These are phyloP conservation scores for Sanderia malayensis DNA, from an alignment of 30 jellyfish, hydroid and myxozoan species.

Conservation along the genomic window DNA sequence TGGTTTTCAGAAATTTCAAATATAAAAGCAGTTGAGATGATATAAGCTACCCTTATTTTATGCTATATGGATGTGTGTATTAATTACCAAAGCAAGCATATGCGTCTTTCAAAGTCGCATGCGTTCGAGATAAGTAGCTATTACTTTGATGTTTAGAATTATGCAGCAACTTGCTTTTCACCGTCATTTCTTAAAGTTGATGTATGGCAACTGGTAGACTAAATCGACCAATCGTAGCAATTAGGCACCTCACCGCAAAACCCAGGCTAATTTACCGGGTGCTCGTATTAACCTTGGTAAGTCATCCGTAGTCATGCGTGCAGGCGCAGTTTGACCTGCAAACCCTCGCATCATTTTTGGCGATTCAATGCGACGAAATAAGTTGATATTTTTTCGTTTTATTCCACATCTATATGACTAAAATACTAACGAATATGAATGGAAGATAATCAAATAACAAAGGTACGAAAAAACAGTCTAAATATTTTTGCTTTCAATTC, in stretches of 20 bases:
- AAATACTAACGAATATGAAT: neutral
- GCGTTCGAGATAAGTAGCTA: too few relatives aligned
- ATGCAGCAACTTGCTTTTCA: too few relatives aligned
- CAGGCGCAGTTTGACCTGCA: slow-evolving; percentile 56
- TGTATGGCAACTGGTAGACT: too few relatives aligned
- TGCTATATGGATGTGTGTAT: too few relatives aligned
- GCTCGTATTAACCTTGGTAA: neutral
- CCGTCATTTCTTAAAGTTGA: too few relatives aligned
- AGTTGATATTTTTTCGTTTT: neutral
- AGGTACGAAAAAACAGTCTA: neutral
- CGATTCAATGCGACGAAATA: slow-evolving; percentile 28
- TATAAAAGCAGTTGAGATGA: too few relatives aligned
- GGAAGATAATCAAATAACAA: neutral
- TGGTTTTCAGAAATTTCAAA: too few relatives aligned
- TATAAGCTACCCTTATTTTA: too few relatives aligned
- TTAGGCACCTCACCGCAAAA: neutral
- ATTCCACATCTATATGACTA: neutral
- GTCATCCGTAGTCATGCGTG: slow-evolving; percentile 56
- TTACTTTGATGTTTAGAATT: too few relatives aligned
- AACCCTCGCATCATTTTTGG: slow-evolving; percentile 56
- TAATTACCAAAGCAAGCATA: too few relatives aligned
- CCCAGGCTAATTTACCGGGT: neutral
- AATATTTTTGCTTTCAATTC: neutral
- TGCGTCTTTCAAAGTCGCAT: too few relatives aligned
- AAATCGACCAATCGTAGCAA: neutral